Conservation (phyloP, 2,888 invertebrate species). For the Macrosiphum euphorbiae region DNA sequence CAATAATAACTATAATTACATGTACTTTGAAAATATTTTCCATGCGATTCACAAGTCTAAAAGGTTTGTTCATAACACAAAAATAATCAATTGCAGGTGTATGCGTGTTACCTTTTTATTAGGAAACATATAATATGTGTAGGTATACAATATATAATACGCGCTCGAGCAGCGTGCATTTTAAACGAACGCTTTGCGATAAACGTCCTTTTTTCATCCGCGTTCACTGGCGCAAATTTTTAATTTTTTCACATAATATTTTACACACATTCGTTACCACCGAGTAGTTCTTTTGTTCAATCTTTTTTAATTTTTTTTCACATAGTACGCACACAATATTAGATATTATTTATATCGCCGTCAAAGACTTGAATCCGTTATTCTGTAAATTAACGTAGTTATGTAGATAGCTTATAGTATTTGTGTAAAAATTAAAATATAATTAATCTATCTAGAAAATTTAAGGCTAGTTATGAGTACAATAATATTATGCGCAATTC, state of each 20-base stretch:
- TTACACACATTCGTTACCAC: background rate
- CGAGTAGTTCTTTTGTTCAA: background rate
- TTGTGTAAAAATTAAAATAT: background rate
- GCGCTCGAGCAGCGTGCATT: background rate
- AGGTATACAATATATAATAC: background rate
- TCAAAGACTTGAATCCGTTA: background rate
- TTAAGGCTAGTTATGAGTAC: background rate
- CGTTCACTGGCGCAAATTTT: background rate
- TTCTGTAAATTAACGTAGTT: background rate
- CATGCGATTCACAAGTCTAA: background rate
- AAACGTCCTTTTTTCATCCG: background rate
- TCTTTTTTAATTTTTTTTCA: background rate
- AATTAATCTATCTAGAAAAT: background rate
- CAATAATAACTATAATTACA: too few species aligned
- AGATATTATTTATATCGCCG: background rate
- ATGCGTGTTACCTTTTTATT: background rate
- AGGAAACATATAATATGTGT: background rate
- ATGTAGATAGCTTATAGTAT: background rate
- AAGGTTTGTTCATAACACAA: background rate
- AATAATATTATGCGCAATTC: background rate
- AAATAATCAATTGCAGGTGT: background rate
- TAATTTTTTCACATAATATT: background rate
- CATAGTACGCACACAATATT: background rate
- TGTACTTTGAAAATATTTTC: background rate
- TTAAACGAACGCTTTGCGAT: background rate